Conservation (phyloP, 2,113 vertebrate species). For the Charadrius vociferus region DNA sequence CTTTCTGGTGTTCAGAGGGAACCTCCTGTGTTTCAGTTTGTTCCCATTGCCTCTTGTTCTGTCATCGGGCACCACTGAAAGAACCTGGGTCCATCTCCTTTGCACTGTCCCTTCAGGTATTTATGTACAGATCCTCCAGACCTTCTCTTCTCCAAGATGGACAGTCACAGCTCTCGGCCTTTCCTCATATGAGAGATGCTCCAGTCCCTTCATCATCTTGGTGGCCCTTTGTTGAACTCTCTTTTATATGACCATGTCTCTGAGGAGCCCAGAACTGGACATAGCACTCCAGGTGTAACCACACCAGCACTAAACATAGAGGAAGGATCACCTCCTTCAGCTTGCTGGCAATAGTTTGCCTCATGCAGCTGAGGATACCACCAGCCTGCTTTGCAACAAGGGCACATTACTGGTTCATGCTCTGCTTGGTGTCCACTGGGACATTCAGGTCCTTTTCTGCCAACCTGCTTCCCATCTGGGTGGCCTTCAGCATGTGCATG, state of each 20-base stretch:
- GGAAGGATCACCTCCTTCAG: background rate
- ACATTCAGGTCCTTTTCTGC: background rate
- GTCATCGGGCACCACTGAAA: background rate
- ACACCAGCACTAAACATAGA: background rate
- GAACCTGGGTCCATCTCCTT: background rate
- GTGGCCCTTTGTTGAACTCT: fast-evolving
- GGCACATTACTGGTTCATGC: background rate
- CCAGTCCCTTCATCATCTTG: background rate
- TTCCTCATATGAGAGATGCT: background rate
- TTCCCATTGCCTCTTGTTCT: background rate
- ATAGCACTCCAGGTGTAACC: too few species aligned
- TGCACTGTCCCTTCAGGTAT: background rate
- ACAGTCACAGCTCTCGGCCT: background rate
- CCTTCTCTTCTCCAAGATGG: background rate
- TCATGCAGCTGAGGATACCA: background rate
- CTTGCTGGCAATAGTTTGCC: background rate
- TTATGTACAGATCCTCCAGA: too few species aligned
- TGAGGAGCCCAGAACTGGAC: background rate
- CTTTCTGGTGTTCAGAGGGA: background rate
- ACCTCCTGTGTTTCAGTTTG: background rate
- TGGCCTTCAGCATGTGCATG: background rate
- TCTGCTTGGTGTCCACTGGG: background rate
- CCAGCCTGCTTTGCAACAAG: background rate
- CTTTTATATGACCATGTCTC: background rate
- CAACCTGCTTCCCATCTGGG: background rate